Evolutionary conservation across 2,888 invertebrate genomes (phyloP).

Genomic region (Hipparchia semele): DNA sequence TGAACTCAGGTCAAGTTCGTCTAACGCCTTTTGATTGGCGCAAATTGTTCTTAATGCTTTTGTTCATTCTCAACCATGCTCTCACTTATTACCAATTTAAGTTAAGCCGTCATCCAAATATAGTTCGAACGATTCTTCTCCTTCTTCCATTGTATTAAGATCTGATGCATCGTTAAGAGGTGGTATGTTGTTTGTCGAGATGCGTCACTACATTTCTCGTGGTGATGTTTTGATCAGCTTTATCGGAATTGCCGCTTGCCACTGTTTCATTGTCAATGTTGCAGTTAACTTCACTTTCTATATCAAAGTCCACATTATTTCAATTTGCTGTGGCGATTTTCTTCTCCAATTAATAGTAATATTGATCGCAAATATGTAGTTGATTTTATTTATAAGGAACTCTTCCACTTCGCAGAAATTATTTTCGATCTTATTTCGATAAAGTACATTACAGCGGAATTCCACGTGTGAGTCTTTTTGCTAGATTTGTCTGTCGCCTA

Average conservation of each 20-base stretch:
- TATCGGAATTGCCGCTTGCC: conserved; percentile 35
- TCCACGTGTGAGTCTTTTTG: too few species aligned
- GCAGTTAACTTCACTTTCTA: conserved; percentile 33
- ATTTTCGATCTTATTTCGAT: too few species aligned
- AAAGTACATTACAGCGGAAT: too few species aligned
- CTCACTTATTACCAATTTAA: conserved; percentile 42
- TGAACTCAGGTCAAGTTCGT: conserved; percentile 59
- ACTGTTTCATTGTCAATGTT: conserved; percentile 37
- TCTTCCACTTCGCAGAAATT: too few species aligned
- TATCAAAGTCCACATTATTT: conserved; percentile 27
- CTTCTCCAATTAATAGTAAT: not conserved
- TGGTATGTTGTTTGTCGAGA: conserved; percentile 16
- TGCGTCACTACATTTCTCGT: conserved; percentile 42
- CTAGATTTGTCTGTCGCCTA: too few species aligned
- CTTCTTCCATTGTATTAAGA: conserved; percentile 18
- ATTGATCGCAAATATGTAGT: too few species aligned
- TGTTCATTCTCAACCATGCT: conserved; percentile 43
- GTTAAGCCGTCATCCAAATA: not conserved
- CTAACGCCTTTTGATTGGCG: conserved; percentile 62
- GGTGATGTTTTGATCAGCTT: conserved; percentile 34
- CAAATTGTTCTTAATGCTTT: conserved; percentile 61
- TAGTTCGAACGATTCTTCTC: conserved; percentile 16
- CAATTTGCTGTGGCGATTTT: conserved; percentile 14
- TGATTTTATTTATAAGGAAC: too few species aligned
- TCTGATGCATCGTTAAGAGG: not conserved